Evolutionary conservation across 1,140 invertebrate species (phyloP).

Genomic region (Drosophila elegans): DNA sequence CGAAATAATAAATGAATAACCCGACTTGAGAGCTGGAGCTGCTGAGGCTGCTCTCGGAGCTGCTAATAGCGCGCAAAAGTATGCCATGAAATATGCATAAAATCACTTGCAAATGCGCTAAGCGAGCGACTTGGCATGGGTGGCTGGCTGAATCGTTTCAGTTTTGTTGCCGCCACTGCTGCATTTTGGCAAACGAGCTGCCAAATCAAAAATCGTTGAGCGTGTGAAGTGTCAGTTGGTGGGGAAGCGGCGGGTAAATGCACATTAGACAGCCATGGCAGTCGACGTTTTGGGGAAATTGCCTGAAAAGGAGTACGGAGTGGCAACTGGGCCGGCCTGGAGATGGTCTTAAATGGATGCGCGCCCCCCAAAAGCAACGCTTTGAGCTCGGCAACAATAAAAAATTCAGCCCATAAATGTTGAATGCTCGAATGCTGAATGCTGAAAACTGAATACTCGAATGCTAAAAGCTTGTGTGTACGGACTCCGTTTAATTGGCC

Average conservation of each 20-base stretch:
- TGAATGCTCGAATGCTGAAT: constrained; percentile 11
- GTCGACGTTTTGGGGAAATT: constrained; percentile 42
- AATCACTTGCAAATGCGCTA: constrained; percentile 56
- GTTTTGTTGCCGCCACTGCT: constrained; percentile 9
- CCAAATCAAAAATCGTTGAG: constrained; percentile 72
- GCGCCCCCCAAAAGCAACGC: background rate
- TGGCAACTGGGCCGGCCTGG: constrained; percentile 7
- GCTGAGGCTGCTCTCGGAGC: constrained; percentile 11
- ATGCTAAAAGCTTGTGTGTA: constrained; percentile 10
- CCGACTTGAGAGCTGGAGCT: background rate
- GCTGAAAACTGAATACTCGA: too few species aligned
- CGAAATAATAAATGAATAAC: constrained; percentile 37
- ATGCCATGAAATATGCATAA: constrained; percentile 74
- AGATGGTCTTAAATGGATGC: constrained; percentile 1
- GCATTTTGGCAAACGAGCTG: constrained; percentile 70
- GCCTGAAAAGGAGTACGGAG: constrained; percentile 29
- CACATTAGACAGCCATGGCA: constrained; percentile 46
- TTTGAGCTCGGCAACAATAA: background rate
- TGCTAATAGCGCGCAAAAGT: constrained; percentile 47
- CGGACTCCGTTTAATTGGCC: constrained; percentile 31
- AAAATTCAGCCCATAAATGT: constrained; percentile 27
- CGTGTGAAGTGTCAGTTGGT: constrained; percentile 62
- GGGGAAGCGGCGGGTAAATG: constrained; percentile 9
- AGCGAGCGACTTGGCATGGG: constrained; percentile 45
- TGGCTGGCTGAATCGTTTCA: constrained; percentile 26